Conservation (phyloP, 2,113 vertebrate species). For the Pterocles orientalis region DNA sequence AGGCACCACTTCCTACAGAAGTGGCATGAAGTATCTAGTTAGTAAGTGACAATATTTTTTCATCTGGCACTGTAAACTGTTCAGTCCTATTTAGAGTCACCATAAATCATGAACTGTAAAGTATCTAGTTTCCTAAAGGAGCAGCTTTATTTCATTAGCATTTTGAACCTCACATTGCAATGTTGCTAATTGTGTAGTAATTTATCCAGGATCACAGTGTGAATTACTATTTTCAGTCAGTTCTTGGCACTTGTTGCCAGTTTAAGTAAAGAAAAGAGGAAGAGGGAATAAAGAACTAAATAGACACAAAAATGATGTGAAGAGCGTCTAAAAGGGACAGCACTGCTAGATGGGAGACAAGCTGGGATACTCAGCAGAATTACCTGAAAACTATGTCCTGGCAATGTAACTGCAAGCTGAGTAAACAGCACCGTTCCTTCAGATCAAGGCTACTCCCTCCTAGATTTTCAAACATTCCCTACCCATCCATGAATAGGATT, state of each 20-base stretch:
- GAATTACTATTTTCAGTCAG: constrained; percentile 29
- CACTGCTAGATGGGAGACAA: not conserved
- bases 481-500: not conserved
- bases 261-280: not conserved
- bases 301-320: not conserved
- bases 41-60: not conserved
- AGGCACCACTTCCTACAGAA: not conserved
- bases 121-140: not conserved
- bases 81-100: not conserved
- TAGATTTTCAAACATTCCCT: constrained; percentile 4
- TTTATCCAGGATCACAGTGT: constrained; percentile 15
- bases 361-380: not conserved
- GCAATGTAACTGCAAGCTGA: not conserved
- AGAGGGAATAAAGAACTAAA: not conserved
- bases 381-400: not conserved
- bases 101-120: not conserved
- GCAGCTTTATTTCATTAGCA: constrained; percentile 52
- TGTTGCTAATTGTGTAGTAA: constrained; percentile 21
- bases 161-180: not conserved
- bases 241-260: not conserved
- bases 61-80: not conserved
- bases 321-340: not conserved
- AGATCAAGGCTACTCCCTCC: not conserved
- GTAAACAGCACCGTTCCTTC: not conserved
- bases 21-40: not conserved